Conservation (phyloP, 92 coral and sea anemone species). For the Porites divaricata region DNA sequence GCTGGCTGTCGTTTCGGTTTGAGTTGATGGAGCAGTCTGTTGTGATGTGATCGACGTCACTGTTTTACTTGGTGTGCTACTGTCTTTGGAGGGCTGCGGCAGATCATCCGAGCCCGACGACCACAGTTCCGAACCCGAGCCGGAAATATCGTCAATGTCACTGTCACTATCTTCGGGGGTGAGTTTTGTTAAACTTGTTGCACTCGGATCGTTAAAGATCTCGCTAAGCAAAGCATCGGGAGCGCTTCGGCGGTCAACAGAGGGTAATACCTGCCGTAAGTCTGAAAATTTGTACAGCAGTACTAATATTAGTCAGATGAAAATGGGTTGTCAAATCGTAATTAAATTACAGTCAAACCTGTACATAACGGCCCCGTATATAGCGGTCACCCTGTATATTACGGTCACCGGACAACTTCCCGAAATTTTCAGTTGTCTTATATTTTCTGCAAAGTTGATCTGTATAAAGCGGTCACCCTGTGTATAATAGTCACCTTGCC, state of each 20-base stretch:
- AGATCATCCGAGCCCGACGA: constrained; percentile 74
- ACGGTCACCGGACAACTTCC: no score
- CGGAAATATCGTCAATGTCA: constrained; percentile 72
- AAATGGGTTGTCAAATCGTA: background rate
- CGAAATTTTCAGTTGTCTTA: no score
- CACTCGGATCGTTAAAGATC: constrained; percentile 90
- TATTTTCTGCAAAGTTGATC: no score
- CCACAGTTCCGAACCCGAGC: constrained; percentile 89
- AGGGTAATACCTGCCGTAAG: constrained; percentile 59
- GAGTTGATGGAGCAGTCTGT: constrained; percentile 25
- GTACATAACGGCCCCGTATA: no score
- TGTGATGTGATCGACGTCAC: constrained; percentile 39
- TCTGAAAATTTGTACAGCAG: constrained; percentile 70
- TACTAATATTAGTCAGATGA: background rate
- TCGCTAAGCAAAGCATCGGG: constrained; percentile 92
- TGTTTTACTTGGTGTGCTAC: constrained; percentile 38
- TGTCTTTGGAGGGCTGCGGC: constrained; percentile 71
- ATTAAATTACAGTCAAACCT: no score
- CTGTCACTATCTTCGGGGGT: constrained; percentile 71
- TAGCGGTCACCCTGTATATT: no score
- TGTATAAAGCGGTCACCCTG: no score
- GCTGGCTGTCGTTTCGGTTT: constrained; percentile 39
- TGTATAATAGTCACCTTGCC: no score
- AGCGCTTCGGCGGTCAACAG: constrained; percentile 85
- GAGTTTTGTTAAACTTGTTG: constrained; percentile 83